Percentiles rank a stretch among this genome's conserved stretches.
These are phyloP conservation scores for Corbicula japonica DNA, from an alignment of 2,888 invertebrate species.

Conservation along the genomic window DNA sequence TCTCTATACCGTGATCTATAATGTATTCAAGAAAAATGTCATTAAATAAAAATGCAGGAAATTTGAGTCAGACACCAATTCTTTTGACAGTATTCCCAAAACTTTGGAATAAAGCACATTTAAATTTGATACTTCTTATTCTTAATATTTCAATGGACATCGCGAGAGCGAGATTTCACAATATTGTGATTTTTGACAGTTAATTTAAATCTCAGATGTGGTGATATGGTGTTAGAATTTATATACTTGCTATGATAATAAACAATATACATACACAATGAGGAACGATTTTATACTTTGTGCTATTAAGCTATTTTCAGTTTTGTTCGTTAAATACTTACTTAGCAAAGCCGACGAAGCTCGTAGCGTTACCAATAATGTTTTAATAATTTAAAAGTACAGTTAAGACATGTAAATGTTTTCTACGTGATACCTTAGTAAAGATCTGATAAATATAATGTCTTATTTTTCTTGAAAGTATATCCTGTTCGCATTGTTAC, in stretches of 20 bases:
- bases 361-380: no score
- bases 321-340: no score
- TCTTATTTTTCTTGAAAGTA: no score
- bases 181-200: slow-evolving; percentile 24
- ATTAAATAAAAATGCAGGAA: slow-evolving; percentile 33
- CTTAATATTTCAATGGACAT: slow-evolving; percentile 15
- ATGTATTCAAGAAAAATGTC: slow-evolving; percentile 36
- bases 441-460: no score
- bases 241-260: slow-evolving; percentile 2
- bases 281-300: no score
- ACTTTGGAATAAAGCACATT: slow-evolving; percentile 16
- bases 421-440: no score
- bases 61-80: slow-evolving; percentile 42
- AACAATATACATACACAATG: no score
- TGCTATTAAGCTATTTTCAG: no score
- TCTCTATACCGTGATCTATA: slow-evolving; percentile 32
- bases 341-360: no score
- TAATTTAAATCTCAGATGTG: slow-evolving; percentile 33
- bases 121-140: slow-evolving; percentile 30
- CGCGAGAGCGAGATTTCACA: slow-evolving; percentile 30
- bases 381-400: no score
- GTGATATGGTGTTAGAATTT: slow-evolving; percentile 2
- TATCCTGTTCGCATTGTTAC: no score
- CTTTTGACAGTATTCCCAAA: slow-evolving; percentile 22
- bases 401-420: no score